phyloP scores from a whole-genome alignment of 35 echinoderm and acorn worm genomes.

The Lytechinus variegatus region DNA sequence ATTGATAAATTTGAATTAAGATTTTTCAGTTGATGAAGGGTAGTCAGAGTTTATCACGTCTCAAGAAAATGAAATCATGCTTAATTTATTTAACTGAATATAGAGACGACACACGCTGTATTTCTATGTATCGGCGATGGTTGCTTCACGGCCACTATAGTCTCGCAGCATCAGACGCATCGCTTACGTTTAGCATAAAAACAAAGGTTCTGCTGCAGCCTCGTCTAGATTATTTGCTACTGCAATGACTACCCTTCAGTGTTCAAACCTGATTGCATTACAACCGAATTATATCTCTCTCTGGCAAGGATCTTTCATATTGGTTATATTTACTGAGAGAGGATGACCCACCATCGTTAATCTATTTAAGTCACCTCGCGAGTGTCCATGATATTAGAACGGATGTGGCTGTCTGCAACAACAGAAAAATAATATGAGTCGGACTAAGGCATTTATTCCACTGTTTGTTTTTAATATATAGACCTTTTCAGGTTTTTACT shows the following conservation, averaged over 20 bases:
- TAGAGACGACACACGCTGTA: no score
- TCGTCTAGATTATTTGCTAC: neutral
- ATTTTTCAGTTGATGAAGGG: neutral
- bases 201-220: no score
- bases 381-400: neutral
- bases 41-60: neutral
- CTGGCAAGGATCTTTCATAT: neutral
- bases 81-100: no score
- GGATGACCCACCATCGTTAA: neutral
- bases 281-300: neutral
- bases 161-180: no score
- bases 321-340: neutral
- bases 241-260: neutral
- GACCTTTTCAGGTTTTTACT: neutral
- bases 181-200: no score
- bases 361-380: neutral
- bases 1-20: neutral
- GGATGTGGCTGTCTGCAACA: conserved; percentile 7
- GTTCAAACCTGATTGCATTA: neutral
- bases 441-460: neutral
- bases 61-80: no score
- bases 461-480: neutral
- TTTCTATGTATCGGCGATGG: no score
- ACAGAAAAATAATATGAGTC: neutral
- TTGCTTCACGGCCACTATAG: no score